These are phyloP conservation scores for Falco novaeseelandiae DNA, from an alignment of 2,797 vertebrate species.

Conservation along the genomic window DNA sequence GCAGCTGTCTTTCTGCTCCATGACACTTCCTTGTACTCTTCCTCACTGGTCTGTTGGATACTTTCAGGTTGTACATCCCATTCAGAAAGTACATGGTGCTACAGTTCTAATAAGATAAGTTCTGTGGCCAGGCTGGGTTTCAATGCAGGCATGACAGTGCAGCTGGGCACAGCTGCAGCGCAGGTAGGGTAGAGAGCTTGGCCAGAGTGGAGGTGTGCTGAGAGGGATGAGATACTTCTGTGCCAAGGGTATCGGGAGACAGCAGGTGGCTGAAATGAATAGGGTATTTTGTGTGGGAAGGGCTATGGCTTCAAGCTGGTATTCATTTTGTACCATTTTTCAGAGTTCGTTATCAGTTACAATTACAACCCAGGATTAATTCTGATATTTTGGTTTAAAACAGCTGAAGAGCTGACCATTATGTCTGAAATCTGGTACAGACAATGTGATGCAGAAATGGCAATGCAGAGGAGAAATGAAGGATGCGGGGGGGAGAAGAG, in stretches of 20 bases:
- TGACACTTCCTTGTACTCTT: neutral
- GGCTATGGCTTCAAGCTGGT: neutral
- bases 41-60: neutral
- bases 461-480: neutral
- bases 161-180: neutral
- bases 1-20: neutral
- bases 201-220: neutral
- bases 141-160: neutral
- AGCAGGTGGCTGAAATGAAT: neutral
- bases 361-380: neutral
- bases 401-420: neutral
- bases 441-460: neutral
- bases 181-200: neutral
- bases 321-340: neutral
- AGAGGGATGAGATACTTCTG: neutral
- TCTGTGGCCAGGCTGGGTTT: neutral
- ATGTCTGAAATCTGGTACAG: neutral
- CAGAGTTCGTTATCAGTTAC: neutral
- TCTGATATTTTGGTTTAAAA: neutral
- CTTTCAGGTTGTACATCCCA: neutral
- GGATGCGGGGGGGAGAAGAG: neutral
- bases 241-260: neutral
- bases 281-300: neutral
- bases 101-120: neutral
- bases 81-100: neutral